A percentile compares a stretch with the other conserved stretches of the same genome.
These are phyloP conservation scores for Pyrrhura leucotis DNA, from an alignment of 2,797 vertebrate species.

Conservation along the genomic window DNA sequence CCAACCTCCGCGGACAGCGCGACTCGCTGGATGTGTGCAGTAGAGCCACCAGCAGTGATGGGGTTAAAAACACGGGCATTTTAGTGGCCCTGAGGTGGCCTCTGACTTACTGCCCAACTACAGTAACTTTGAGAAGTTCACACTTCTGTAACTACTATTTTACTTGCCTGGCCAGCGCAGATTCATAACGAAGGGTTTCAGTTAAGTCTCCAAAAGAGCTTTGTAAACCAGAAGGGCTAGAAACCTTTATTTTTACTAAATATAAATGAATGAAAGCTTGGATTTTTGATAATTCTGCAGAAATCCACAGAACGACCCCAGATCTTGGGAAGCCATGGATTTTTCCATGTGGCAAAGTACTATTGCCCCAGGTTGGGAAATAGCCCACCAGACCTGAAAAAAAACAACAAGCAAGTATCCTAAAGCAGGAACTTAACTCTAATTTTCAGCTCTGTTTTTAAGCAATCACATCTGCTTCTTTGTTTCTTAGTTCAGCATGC, in stretches of 20 bases:
- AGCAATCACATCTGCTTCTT: constrained; percentile 77
- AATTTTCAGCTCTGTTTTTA: constrained; percentile 76
- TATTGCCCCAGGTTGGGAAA: constrained; percentile 65
- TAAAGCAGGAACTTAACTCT: constrained; percentile 75
- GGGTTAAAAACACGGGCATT: constrained; percentile 51
- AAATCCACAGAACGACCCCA: constrained; percentile 66
- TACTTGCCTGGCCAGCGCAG: constrained; percentile 68
- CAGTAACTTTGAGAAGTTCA: constrained; percentile 54
- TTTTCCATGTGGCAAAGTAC: constrained; percentile 52
- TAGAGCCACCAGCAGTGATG: constrained; percentile 60
- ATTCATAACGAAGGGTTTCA: constrained; percentile 45
- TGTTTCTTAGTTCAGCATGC: constrained; percentile 82
- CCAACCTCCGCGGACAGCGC: neutral
- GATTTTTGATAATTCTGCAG: constrained; percentile 59
- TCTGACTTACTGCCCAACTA: constrained; percentile 31
- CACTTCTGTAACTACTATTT: constrained; percentile 48
- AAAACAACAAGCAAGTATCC: constrained; percentile 42
- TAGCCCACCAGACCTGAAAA: constrained; percentile 62
- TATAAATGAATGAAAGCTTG: neutral
- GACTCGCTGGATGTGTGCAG: constrained; percentile 4
- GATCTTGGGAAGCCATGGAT: constrained; percentile 42
- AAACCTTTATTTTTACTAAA: neutral
- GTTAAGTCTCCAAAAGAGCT: constrained; percentile 56
- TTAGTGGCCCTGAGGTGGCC: constrained; percentile 35
- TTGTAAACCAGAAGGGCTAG: constrained; percentile 75